Evolutionary conservation across 1,140 invertebrate genomes (phyloP), one percentile per base, ranked within the genome.

Genomic region (Sinella curviseta): DNA sequence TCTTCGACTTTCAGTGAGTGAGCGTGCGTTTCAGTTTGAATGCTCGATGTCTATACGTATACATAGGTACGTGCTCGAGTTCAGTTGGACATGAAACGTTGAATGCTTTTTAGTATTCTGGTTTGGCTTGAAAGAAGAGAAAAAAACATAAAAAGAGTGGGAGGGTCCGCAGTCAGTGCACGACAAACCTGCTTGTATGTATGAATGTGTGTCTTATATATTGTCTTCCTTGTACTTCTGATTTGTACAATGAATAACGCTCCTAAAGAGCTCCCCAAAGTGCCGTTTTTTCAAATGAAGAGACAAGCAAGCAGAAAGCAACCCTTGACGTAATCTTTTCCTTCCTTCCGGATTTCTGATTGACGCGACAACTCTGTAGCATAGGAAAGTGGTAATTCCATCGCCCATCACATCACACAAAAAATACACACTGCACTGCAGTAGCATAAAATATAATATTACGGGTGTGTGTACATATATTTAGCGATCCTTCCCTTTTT

Each of bases 281-380:
- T 33, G 31, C 65, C 65, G 65, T 70, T 70, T 24, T 70, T 31
- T 70, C 65, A 14, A 48, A 8, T 70, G 65, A 4, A 17, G 31
- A 48, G 39, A 48, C 39, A 48, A 8, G 39, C 39, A n/a, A 70
- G 12, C 8, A 70, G 31, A 33, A 70, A 70, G 65, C n/a, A 70
- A 70, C 65, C 65, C 65, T 70, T 70, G 26, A 70, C 31, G 65
- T 70, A 70, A 70, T 70, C 65, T 70, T 33, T 70, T 30, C 65
- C 65, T 70, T 30, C 65, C 65, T 70, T 70, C 65, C 65, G 65
- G 65, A 70, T 70, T 70, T 70, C 65, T 70, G 65, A 70, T 70
- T 70, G 65, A 70, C 65, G 65, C 65, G 16, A 65, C 57, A n/a
- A 26, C 57, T n/a, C n/a, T n/a, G n/a, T n/a, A n/a, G n/a, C 26